Evolutionary conservation across 2,888 invertebrate genomes (phyloP).

Genomic region (Melinopterus prodromus): DNA sequence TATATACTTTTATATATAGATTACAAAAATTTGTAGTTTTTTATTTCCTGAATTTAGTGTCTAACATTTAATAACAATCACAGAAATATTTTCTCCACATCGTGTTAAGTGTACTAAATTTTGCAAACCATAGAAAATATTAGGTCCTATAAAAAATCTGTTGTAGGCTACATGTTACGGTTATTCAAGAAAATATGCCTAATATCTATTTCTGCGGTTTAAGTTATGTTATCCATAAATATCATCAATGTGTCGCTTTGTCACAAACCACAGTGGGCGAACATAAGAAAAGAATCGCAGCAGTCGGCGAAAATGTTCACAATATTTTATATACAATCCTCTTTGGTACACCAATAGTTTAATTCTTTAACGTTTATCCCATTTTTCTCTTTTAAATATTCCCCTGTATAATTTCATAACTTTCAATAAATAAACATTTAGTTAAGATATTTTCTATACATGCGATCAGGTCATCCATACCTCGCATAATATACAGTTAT

Average conservation of each 20-base stretch:
- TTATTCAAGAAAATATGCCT: conserved; percentile 35
- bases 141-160: conserved; percentile 36
- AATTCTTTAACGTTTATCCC: conserved; percentile 31
- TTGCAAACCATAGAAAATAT: conserved; percentile 40
- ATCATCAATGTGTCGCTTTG: background rate
- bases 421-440: conserved; percentile 48
- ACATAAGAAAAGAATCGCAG: conserved; percentile 34
- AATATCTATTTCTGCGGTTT: background rate
- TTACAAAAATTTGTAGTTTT: conserved; percentile 49
- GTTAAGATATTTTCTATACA: conserved; percentile 49
- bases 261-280: background rate
- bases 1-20: conserved; percentile 40
- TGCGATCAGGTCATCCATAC: conserved; percentile 33
- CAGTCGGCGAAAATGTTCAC: conserved; percentile 41
- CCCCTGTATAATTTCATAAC: conserved; percentile 39
- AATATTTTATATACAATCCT: conserved; percentile 50
- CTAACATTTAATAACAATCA: conserved; percentile 58
- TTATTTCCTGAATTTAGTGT: conserved; percentile 38
- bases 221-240: conserved; percentile 4
- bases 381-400: conserved; percentile 29
- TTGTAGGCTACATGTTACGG: conserved; percentile 34
- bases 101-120: conserved; percentile 34
- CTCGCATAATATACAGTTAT: conserved; percentile 30
- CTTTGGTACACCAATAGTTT: conserved; percentile 54
- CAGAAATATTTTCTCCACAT: conserved; percentile 49